Percentiles rank a stretch among this genome's conserved stretches.
Evolutionary conservation across 2,888 invertebrate species (phyloP).

Genomic region (Drosophila paranaensis): DNA sequence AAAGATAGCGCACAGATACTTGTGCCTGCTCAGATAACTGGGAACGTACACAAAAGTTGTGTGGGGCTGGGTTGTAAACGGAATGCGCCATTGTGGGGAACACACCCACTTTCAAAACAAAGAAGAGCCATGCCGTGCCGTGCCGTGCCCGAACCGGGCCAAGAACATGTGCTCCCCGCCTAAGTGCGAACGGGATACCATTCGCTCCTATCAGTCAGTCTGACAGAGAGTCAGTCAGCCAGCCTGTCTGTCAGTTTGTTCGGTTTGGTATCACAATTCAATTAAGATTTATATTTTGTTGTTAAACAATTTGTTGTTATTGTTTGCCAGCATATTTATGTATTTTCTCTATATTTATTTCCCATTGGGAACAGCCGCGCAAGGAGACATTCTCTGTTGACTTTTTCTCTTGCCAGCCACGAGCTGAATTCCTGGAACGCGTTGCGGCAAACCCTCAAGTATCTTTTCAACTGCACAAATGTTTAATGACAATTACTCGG

Average conservation of each 20-base stretch:
- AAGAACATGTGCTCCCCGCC: constrained; percentile 34
- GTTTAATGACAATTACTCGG: constrained; percentile 73
- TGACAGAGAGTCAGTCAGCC: constrained; percentile 26
- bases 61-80: constrained; percentile 42
- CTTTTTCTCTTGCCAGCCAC: constrained; percentile 48
- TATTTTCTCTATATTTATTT: constrained; percentile 53
- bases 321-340: constrained; percentile 60
- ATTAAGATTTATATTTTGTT: constrained; percentile 81
- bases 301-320: constrained; percentile 77
- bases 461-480: constrained; percentile 68
- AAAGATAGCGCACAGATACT: constrained; percentile 50
- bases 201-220: constrained; percentile 16
- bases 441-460: constrained; percentile 67
- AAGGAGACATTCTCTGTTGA: constrained; percentile 67
- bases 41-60: constrained; percentile 45
- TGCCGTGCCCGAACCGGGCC: constrained; percentile 18
- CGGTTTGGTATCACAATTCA: constrained; percentile 75
- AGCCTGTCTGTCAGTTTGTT: constrained; percentile 26
- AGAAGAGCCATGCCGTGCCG: constrained; percentile 17
- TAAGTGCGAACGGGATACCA: constrained; percentile 34
- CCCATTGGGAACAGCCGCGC: constrained; percentile 43
- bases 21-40: constrained; percentile 40
- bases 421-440: constrained; percentile 76
- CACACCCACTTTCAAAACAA: constrained; percentile 72
- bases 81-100: constrained; percentile 61